Base-by-base conservation (phyloP, 2,888 invertebrate species). In the Rugalucina vietnamica region DNA sequence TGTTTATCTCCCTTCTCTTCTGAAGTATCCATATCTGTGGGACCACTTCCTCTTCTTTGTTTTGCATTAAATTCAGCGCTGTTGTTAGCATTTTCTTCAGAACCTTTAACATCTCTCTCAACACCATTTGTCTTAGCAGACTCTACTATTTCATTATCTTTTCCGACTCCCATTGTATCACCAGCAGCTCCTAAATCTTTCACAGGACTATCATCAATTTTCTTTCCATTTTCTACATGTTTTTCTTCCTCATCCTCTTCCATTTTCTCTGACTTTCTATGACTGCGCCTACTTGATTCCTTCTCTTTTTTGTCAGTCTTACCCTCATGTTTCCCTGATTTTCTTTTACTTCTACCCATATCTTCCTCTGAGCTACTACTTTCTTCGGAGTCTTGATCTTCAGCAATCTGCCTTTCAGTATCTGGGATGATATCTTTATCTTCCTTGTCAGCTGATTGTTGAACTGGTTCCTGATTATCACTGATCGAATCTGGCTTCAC, bases 271-370 rank as follows among this genome's bases (percentile, higher is more conserved):
- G 4, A 49, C 29, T 76, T 76, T 37, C 36, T 73, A 29, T 36
- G 60, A 50, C 73, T 50, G 76, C 70, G 71, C 32, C 14, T 75
- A 37, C 54, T 74, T 49, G 79, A 69, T 24, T 76, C 81, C 27
- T 21, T 71, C 1, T 71, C 65, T 39, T 79, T 79, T 54, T 86
- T 71, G 65, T 77, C 65, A 4, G 1, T 34, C 18, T 60, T 60
- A 27, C 29, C 8, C 10, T 27, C 60, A 65, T 12, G 12, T 21
- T 43, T 76, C 34, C 50, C 32, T 21, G 37, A 65, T 65, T 43
- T 60, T 39, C 65, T 37, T 43, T 65, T 36, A 76, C 76, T 43
- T 8, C 76, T 27, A 37, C 65, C 76, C 76, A 76, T 76, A 39
- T 60, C 32, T 65, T 5, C 5, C 29, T 60, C 60, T 5, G 60